These are phyloP conservation scores for Strigops habroptila DNA, from an alignment of 2,113 vertebrate genomes.

Conservation along the genomic window DNA sequence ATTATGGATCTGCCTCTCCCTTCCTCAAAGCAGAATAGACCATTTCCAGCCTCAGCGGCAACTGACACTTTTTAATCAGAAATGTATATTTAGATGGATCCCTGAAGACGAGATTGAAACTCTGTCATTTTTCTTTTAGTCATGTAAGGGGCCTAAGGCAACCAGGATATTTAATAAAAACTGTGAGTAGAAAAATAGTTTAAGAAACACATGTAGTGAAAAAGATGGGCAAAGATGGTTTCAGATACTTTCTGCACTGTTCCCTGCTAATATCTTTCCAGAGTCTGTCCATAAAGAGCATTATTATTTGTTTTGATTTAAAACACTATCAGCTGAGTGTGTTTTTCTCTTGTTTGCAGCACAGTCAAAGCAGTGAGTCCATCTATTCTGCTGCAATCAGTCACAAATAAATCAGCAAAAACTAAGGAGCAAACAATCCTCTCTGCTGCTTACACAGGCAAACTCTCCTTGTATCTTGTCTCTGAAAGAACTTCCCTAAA, in stretches of 20 bases:
- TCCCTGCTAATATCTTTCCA: neutral
- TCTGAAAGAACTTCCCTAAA: conserved; percentile 10
- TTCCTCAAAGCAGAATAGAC: neutral
- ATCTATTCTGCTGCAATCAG: neutral
- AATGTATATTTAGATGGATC: neutral
- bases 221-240: neutral
- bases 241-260: neutral
- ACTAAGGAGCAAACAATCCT: accelerated
- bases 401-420: neutral
- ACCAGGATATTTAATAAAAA: neutral
- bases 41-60: neutral
- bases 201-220: neutral
- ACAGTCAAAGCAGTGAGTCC: neutral
- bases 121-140: neutral
- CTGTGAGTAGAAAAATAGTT: neutral
- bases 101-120: neutral
- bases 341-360: neutral
- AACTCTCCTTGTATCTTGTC: neutral
- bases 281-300: neutral
- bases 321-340: neutral
- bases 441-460: neutral
- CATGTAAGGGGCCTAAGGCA: neutral
- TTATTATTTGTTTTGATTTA: neutral
- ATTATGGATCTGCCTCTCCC: conserved; percentile 12
- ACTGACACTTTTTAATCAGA: neutral